Evolutionary conservation across 2,888 invertebrate species (phyloP), one percentile per base, ranked within the genome.

Genomic region (Drosophila crucigera): DNA sequence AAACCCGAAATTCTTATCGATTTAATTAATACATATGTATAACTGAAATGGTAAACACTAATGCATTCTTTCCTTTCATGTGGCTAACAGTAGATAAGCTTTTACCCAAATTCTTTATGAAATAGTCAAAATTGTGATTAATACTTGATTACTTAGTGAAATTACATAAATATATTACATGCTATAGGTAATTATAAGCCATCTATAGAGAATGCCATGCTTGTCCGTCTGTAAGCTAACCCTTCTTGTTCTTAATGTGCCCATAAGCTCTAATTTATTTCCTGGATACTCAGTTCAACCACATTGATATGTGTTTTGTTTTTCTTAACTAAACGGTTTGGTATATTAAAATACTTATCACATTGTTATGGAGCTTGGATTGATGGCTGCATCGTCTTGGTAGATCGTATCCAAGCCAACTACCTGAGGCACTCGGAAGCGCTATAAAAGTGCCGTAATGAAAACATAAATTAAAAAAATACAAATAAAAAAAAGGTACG

Each of bases 401-500:
- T 41, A 73, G 80, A 87, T 79, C 60, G 43, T 58, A 71, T 74
- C 73, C 62, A 58, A 66, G 49, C 72, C 69, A 89, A 81, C 84
- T 84, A 83, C 82, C 84, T 89, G 78, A 66, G 89, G 82, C 87
- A 89, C 89, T 85, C 89, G 85, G 85, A 86, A 86, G 85, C 89
- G 84, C 80, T 80, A 87, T 86, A 80, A 86, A 86, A 80, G 69
- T 76, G 76, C 89, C 76, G 76, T 87, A 89, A 86, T 89, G 80
- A 87, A 86, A 89, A 83, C 90, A 90, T 90, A 87, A 88, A 90
- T 87, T 78, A 81, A 75, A 53, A 77, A 63, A 76, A 70, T 43
- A 54, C 63, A 80, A 67, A 83, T 77, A 78, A 84, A 89, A 80
- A 59, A 67, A 31, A 53, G 58, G 33, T 31, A 63, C 25, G 47